These are phyloP conservation scores for Pseudochirops cupreus DNA, from an alignment of 2,797 vertebrate species.

Conservation along the genomic window DNA sequence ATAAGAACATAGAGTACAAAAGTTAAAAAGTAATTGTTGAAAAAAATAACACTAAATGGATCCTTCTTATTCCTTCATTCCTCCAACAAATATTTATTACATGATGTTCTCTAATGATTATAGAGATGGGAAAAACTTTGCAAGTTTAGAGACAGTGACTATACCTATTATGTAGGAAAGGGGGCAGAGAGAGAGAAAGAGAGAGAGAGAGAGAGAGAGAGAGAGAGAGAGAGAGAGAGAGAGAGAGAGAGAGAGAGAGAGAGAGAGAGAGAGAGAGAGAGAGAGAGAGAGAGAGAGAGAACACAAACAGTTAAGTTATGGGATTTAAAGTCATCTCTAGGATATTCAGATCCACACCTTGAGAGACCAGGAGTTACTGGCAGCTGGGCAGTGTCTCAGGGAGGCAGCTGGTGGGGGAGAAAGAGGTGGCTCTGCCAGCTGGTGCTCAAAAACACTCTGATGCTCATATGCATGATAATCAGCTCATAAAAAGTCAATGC, in stretches of 20 bases:
- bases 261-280: neutral
- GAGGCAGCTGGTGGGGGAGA: conserved; percentile 76
- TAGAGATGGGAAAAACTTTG: neutral
- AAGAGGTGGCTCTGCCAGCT: conserved; percentile 71
- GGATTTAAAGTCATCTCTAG: conserved; percentile 4
- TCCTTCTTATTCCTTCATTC: neutral
- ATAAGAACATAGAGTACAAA: neutral
- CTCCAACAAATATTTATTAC: neutral
- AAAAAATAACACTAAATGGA: conserved; percentile 13
- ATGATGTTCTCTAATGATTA: neutral
- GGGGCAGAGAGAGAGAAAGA: neutral
- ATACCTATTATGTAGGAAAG: neutral
- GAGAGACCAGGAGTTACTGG: conserved; percentile 64
- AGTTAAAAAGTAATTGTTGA: neutral
- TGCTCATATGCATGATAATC: conserved; percentile 70
- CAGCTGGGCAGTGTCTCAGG: conserved; percentile 62
- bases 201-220: too few species aligned
- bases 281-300: neutral
- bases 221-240: neutral
- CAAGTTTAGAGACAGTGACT: neutral
- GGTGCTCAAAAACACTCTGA: conserved; percentile 69
- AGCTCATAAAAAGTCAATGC: conserved; percentile 4
- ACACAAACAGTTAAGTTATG: neutral
- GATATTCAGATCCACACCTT: neutral
- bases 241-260: neutral